These are phyloP conservation scores for Coenobita brevimanus DNA, from an alignment of 1,140 invertebrate species.

Conservation along the genomic window DNA sequence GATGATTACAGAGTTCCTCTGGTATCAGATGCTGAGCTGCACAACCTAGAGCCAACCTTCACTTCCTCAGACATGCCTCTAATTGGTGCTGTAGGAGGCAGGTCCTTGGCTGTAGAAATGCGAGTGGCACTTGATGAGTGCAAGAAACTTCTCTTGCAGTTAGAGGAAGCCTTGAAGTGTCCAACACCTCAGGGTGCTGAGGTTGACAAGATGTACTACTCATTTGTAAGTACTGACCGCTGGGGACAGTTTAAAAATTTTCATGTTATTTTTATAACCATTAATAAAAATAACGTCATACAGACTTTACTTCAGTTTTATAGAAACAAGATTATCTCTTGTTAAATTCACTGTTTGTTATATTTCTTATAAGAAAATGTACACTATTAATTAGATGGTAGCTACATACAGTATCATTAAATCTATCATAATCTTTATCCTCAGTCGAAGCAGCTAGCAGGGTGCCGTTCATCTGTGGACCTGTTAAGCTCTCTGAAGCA, in stretches of 20 bases:
- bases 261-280: too few relatives aligned
- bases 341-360: too few relatives aligned
- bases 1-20: conserved; percentile 54
- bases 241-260: too few relatives aligned
- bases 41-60: conserved; percentile 50
- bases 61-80: conserved; percentile 50
- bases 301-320: too few relatives aligned
- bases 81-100: conserved; percentile 62
- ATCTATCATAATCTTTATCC: conserved; percentile 35
- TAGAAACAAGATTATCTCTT: too few relatives aligned
- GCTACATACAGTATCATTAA: not conserved
- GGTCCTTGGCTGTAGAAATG: conserved; percentile 64
- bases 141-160: conserved; percentile 59
- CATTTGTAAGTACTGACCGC: conserved; percentile 77
- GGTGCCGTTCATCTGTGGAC: conserved; percentile 83
- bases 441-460: conserved; percentile 80
- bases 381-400: not conserved
- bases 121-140: conserved; percentile 69
- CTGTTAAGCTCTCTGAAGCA: conserved; percentile 85
- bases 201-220: conserved; percentile 76
- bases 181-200: conserved; percentile 77
- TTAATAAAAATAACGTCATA: conserved; percentile 33
- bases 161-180: conserved; percentile 70
- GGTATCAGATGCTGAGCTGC: conserved; percentile 60
- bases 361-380: too few relatives aligned